These are phyloP conservation scores for Arvicanthis niloticus DNA, from an alignment of 2,113 vertebrate species.

Conservation along the genomic window DNA sequence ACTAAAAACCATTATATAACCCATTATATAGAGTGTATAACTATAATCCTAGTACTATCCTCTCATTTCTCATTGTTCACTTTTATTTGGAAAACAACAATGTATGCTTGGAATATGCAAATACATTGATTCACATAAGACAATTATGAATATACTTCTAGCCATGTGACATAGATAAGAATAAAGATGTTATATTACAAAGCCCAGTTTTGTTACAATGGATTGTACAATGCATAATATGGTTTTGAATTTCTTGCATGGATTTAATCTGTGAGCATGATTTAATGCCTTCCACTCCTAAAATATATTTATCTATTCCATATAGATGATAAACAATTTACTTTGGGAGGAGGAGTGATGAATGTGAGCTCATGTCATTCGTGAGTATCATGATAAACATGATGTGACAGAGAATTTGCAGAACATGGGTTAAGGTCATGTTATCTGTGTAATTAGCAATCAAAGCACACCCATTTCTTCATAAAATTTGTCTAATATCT, in stretches of 20 bases:
- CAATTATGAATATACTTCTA: neutral
- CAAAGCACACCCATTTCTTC: neutral
- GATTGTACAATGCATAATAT: neutral
- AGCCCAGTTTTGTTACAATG: neutral
- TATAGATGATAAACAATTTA: neutral
- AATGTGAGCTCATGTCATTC: too few species aligned
- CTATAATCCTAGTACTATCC: neutral
- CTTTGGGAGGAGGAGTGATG: neutral
- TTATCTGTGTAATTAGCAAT: neutral
- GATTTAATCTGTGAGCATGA: neutral
- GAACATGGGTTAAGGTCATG: neutral
- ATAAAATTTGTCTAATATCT: neutral
- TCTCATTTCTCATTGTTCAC: neutral
- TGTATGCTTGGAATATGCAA: neutral
- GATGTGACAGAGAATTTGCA: neutral
- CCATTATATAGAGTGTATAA: too few species aligned
- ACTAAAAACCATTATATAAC: too few species aligned
- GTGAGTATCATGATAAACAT: neutral
- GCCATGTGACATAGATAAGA: too few species aligned
- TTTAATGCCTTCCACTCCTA: neutral
- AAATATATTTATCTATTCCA: neutral
- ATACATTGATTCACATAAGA: neutral
- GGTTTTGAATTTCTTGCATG: neutral
- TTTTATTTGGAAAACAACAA: neutral
- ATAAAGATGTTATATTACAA: neutral